Evolutionary conservation across 2,113 vertebrate genomes (phyloP).

Genomic region (Pholis gunnellus): DNA sequence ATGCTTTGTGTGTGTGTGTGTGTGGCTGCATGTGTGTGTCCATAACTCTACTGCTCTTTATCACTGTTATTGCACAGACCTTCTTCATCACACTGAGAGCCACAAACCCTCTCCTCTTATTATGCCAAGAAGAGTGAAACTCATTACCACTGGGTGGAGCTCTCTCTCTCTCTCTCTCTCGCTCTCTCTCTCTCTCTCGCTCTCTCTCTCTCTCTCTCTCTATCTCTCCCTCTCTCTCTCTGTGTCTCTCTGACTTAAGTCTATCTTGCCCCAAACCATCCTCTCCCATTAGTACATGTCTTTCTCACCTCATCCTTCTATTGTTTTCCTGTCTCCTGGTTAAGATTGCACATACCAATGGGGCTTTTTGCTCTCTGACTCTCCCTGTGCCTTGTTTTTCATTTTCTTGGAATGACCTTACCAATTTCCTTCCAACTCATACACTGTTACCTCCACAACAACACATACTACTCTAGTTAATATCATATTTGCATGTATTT

Average conservation of each 20-base stretch:
- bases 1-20: conserved; percentile 13
- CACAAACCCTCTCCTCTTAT: conserved; percentile 29
- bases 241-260: conserved; percentile 30
- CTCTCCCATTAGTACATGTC: conserved; percentile 32
- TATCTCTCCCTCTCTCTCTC: conserved; percentile 2
- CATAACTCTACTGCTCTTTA: background rate
- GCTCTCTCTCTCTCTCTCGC: conserved; percentile 15
- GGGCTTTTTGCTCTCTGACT: conserved; percentile 5
- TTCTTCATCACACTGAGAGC: conserved; percentile 17
- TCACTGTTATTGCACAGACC: conserved; percentile 17
- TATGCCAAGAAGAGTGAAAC: conserved; percentile 26
- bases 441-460: background rate
- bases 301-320: conserved; percentile 50
- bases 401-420: conserved; percentile 21
- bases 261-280: conserved; percentile 18
- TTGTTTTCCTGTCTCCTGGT: conserved; percentile 48
- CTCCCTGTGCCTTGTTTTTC: conserved; percentile 16
- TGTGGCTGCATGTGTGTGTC: background rate
- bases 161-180: conserved; percentile 67
- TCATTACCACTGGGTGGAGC: conserved; percentile 81
- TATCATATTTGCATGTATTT: background rate
- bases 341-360: conserved; percentile 41
- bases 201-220: conserved; percentile 18
- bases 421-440: conserved; percentile 2
- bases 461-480: background rate